Evolutionary conservation across 2,113 vertebrate genomes (phyloP), one percentile per base, ranked within the genome.

Genomic region (Terrapene triunguis): DNA sequence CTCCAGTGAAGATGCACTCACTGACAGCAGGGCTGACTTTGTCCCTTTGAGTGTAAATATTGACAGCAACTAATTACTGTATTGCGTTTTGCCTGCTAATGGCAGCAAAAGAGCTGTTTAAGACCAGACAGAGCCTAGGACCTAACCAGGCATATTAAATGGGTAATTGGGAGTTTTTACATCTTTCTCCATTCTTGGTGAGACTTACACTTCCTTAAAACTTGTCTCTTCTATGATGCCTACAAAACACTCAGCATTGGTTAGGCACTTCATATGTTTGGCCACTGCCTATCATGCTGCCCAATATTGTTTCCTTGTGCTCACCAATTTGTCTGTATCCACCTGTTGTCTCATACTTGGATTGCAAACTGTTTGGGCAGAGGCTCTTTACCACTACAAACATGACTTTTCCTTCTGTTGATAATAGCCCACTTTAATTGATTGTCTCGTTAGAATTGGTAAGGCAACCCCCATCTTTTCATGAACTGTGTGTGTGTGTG

Each of bases 121-220:
- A 87, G 47, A 6, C 0, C 1, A 27, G 24, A 19, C 42, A 1
- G 14, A 14, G 1, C 42, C 74, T 74, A 59, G 80, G 42, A 32
- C 5, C n/a, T 50, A 8, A 13, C 86, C 38, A 47, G 86, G 32
- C 11, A 85, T 8, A 19, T 7, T 5, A 50, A 62, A 29, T 21
- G 81, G 25, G 53, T 19, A 35, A 10, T 55, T 74, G 21, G 44
- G 91, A 90, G 17, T 5, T 19, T 10, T 38, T 3, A 6, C 1
- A 21, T 84, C 4, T 55, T 13, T 72, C 51, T 22, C 7, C 11
- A 2, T 5, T 48, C 2, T 17, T 55, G 32, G 21, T 69, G 22
- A 35, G 35, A 79, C 65, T 55, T 32, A 25, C 0, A 0, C 1
- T 2, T 59, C 19, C 50, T 25, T 48, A 42, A 8, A 62, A 69